These are phyloP conservation scores for Mixornis gularis DNA, from an alignment of 2,113 vertebrate genomes.

Conservation along the genomic window DNA sequence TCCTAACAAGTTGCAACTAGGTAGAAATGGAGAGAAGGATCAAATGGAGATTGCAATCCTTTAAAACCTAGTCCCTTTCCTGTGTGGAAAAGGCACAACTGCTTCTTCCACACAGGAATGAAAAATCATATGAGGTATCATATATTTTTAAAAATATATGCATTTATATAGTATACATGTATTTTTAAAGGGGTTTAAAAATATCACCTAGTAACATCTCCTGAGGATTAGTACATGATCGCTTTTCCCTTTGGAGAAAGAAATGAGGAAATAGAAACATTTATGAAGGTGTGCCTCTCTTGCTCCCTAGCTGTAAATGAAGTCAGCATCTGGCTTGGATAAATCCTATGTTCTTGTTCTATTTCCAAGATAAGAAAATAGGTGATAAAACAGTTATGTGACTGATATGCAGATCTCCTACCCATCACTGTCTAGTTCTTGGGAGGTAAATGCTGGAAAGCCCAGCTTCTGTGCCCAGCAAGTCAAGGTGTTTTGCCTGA, in stretches of 20 bases:
- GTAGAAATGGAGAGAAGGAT: neutral
- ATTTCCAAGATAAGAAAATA: constrained; percentile 36
- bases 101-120: neutral
- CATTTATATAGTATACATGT: neutral
- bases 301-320: constrained; percentile 13
- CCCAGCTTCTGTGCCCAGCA: neutral
- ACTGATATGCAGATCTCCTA: constrained; percentile 7
- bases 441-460: neutral
- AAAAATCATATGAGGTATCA: neutral
- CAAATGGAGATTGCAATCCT: neutral
- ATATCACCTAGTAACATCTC: neutral
- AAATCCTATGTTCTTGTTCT: neutral
- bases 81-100: neutral
- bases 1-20: neutral
- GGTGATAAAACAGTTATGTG: constrained; percentile 19
- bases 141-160: neutral
- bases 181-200: neutral
- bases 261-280: constrained; percentile 15
- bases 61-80: neutral
- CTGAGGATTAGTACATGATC: neutral
- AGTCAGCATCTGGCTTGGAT: constrained; percentile 20
- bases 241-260: neutral
- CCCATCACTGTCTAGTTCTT: neutral
- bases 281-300: neutral
- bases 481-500: neutral